Base-by-base conservation (phyloP, 2,888 invertebrate genomes). In the Agrotis clavis region DNA sequence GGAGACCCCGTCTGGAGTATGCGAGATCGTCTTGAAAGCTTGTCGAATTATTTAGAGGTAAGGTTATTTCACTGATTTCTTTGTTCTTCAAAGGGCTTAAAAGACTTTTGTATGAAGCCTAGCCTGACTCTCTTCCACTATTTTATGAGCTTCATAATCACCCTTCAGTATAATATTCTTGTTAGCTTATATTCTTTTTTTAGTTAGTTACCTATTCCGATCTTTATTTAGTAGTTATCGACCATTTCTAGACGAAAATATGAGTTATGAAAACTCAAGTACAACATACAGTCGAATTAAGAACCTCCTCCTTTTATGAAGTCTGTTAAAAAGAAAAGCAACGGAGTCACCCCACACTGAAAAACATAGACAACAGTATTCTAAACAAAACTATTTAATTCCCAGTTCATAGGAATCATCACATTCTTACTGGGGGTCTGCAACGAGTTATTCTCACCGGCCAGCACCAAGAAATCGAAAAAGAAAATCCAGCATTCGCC, bases 41-140 rank as follows among this genome's bases (percentile, higher is more conserved):
- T 97, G 50, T 96, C 97, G 21, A 97, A 97, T 87, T 96, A 96
- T 86, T 92, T 97, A 75, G 98, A 98, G 96, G 98, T 97, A 67
- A 86, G 92, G 87, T 18, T 18, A 45, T 0, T 21, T 4, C 11
- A 16, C 21, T 51, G 1, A 9, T 50, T n/a, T 21, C 1, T n/a
- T 25, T 48, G 0, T 57, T 35, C n/a, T 14, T 57, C 13, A 30
- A 30, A 56, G 7, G 35, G 7, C 7, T 35, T 30, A 4, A 6
- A 30, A 30, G 2, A 30, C 4, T 35, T 35, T 35, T 35, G 4
- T 35, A 35, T 30, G 30, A 30, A 30, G 30, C 30, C 30, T 30
- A 30, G 30, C 4, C 30, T 30, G 30, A 6, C 4, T 25, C 25
- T 25, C 25, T 25, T 25, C 25, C 25, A 2, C 25, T 25, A 25